Evolutionary conservation across 2,888 invertebrate species (phyloP).

Genomic region (Polymixis lichenea): DNA sequence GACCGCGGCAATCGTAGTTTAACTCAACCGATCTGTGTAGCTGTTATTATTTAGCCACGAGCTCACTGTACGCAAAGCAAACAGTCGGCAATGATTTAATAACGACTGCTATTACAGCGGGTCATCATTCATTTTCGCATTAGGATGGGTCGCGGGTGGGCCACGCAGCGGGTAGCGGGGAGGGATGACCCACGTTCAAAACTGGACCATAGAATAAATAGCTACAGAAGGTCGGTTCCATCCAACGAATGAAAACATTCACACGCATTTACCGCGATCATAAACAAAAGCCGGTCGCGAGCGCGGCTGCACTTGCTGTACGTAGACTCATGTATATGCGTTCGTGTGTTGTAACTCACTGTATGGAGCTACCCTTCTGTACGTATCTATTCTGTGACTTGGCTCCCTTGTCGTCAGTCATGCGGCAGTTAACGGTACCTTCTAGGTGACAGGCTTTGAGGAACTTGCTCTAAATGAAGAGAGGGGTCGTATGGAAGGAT

Average conservation of each 20-base stretch:
- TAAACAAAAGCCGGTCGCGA: too few species aligned
- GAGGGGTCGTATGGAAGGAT: conserved; percentile 4
- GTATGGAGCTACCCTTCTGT: not conserved
- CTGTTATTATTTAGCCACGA: too few species aligned
- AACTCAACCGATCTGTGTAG: too few species aligned
- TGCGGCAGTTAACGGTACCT: conserved; percentile 57
- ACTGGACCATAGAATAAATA: conserved; percentile 21
- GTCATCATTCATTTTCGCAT: conserved; percentile 82
- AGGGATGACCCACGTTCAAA: conserved; percentile 59
- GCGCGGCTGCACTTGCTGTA: too few species aligned
- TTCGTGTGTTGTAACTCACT: not conserved
- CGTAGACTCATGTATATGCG: too few species aligned
- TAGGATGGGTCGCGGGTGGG: conserved; percentile 66
- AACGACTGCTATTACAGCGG: conserved; percentile 77
- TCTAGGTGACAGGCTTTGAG: conserved; percentile 48
- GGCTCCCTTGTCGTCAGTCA: conserved; percentile 64
- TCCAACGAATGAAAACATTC: not conserved
- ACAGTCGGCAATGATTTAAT: conserved; percentile 75
- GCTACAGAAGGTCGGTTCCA: conserved; percentile 14
- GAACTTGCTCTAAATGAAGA: conserved; percentile 51
- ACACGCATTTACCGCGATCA: not conserved
- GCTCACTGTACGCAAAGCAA: conserved; percentile 39
- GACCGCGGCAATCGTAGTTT: too few species aligned
- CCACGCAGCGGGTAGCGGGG: conserved; percentile 33
- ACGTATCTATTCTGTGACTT: not conserved